Percentiles rank a stretch among this genome's conserved stretches.
These are phyloP conservation scores for Cloeon dipterum DNA, from an alignment of 2,888 invertebrate species.

Conservation along the genomic window DNA sequence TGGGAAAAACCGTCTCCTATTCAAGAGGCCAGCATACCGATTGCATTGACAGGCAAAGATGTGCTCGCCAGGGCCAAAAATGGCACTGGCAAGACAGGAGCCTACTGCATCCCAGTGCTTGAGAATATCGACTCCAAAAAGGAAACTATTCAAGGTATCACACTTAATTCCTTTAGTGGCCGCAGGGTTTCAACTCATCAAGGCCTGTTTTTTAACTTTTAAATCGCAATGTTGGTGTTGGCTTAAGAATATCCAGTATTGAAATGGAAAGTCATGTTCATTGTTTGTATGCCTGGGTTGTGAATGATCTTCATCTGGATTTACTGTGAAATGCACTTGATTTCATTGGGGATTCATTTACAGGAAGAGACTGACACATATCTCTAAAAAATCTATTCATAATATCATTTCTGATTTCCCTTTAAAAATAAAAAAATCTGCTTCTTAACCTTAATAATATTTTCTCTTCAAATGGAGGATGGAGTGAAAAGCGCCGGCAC, in stretches of 20 bases:
- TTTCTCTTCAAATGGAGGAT: too few relatives aligned
- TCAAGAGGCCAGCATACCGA: constrained; percentile 97
- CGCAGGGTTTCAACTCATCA: not conserved
- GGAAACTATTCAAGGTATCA: constrained; percentile 78
- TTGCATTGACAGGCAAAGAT: constrained; percentile 93
- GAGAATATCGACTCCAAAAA: constrained; percentile 78
- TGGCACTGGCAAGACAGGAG: constrained; percentile 98
- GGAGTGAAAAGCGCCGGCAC: too few relatives aligned
- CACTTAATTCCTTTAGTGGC: too few relatives aligned
- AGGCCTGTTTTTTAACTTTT: not conserved
- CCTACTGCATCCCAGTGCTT: constrained; percentile 94
- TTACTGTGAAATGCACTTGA: not conserved
- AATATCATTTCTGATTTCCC: too few relatives aligned
- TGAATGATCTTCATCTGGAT: not conserved
- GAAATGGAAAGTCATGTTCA: too few relatives aligned
- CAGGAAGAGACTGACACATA: not conserved
- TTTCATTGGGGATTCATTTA: not conserved
- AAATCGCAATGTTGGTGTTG: not conserved
- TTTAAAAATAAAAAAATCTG: too few relatives aligned
- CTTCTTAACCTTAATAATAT: too few relatives aligned
- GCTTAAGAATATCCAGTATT: not conserved
- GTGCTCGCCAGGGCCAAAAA: constrained; percentile 97
- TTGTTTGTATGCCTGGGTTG: not conserved
- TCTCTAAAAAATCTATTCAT: too few relatives aligned
- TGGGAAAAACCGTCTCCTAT: constrained; percentile 99